Base-by-base conservation (phyloP, 2,797 vertebrate species). In the Thalassophryne amazonica region DNA sequence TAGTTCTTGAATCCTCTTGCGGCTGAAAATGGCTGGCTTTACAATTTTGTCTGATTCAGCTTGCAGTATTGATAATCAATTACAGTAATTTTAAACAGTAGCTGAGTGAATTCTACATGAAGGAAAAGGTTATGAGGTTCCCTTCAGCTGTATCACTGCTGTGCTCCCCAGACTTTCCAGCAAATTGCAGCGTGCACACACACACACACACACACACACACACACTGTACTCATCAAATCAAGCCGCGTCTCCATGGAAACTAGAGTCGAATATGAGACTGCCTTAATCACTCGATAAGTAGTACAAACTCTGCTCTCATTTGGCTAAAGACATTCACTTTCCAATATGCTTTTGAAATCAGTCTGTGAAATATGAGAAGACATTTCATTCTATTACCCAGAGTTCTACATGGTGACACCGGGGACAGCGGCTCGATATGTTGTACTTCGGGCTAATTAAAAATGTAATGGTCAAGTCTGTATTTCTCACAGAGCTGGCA, bases 201-300 rank as follows among this genome's bases (percentile, higher is more conserved):
- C 41, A 47, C 39, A 35, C 21, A 40, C 21, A 39, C 43, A 42
- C 50, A 34, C 36, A 36, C 24, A 56, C 2, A 39, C 31, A 40
- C 59, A 71, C 66, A 51, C 39, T 56, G 62, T 71, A 59, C 69
- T 71, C 31, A 23, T 81, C 75, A 81, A 85, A 85, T 83, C 66
- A 73, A 83, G 69, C 56, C 58, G 61, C 20, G 78, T 89, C 65
- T 77, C 86, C 86, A 87, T 88, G 85, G 85, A 84, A 87, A 88
- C 86, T 74, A 50, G 68, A 73, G 70, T 56, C 9, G 73, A 85
- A 84, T 74, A 81, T 85, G 73, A 77, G 61, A 76, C 66, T 47
- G 66, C 77, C 72, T 80, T 85, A 82, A 86, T 86, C 77, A 73
- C 78, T 78, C 55, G 76, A 76, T 86, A 84, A 88, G 85, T 83